Percentiles rank a stretch among this genome's conserved stretches.
These are phyloP conservation scores for Dryoscopus gambensis DNA, from an alignment of 2,113 vertebrate genomes.

Conservation along the genomic window DNA sequence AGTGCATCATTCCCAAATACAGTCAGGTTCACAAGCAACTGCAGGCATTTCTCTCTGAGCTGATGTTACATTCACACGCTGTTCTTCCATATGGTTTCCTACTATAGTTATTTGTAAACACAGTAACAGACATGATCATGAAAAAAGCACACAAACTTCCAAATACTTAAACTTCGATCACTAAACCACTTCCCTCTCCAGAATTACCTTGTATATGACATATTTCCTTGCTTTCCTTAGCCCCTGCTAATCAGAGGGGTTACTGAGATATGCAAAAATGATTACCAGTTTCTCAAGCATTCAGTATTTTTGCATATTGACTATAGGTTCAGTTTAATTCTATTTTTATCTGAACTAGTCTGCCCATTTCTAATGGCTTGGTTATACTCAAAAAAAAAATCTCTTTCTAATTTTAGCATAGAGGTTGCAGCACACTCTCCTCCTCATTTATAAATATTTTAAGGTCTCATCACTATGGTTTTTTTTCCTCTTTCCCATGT, in stretches of 20 bases:
- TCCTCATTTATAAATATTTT: background rate
- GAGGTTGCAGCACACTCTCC: background rate
- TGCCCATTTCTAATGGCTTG: background rate
- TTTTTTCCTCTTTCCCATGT: background rate
- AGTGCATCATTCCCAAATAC: background rate
- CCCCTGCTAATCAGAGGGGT: background rate
- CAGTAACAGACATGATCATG: background rate
- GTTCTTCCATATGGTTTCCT: background rate
- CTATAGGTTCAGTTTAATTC: background rate
- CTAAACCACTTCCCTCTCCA: background rate
- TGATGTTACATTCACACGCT: background rate
- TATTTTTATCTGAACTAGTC: background rate
- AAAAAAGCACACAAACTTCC: background rate
- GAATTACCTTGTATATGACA: background rate
- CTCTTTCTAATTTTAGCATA: background rate
- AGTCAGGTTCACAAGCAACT: background rate
- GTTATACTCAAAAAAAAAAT: background rate
- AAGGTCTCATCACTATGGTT: background rate
- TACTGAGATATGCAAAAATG: background rate
- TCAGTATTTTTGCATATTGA: background rate
- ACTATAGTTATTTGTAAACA: background rate
- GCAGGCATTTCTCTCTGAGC: background rate
- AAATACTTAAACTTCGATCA: background rate
- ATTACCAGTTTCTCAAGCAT: background rate
- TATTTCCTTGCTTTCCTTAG: background rate